Percentiles rank a stretch among this genome's conserved stretches.
phyloP scores from a whole-genome alignment of 2,888 invertebrate genomes.

The Leptinotarsa peninsularis region DNA sequence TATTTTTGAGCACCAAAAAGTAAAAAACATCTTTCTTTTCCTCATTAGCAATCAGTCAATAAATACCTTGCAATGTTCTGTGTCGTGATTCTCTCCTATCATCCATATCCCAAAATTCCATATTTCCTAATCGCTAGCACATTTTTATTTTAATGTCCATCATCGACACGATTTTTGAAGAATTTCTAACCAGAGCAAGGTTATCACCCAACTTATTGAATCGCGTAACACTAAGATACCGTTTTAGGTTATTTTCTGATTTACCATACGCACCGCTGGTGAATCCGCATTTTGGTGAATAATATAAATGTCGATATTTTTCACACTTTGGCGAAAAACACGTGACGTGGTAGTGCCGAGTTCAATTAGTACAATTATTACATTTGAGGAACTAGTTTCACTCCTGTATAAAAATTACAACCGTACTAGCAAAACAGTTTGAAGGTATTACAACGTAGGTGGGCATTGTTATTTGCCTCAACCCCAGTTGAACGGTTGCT shows the following conservation, averaged over 20 bases:
- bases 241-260: neutral
- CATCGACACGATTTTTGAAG: neutral
- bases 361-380: neutral
- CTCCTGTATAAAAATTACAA: slow-evolving; percentile 30
- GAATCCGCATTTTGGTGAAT: neutral
- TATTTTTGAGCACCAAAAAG: no score
- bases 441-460: slow-evolving; percentile 20
- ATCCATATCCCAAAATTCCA: slow-evolving; percentile 66
- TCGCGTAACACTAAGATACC: neutral
- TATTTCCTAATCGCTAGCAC: slow-evolving; percentile 53
- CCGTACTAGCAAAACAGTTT: slow-evolving; percentile 4
- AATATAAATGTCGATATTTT: neutral
- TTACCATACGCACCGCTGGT: neutral
- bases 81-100: slow-evolving; percentile 60
- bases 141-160: slow-evolving; percentile 26
- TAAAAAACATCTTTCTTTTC: no score
- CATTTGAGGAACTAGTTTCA: slow-evolving; percentile 1
- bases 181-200: neutral
- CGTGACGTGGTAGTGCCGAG: neutral
- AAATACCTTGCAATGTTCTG: slow-evolving; percentile 53
- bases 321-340: neutral
- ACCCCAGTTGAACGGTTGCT: slow-evolving; percentile 42
- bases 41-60: neutral
- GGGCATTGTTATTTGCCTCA: slow-evolving; percentile 31
- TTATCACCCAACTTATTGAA: slow-evolving; percentile 15